Evolutionary conservation across 1,140 invertebrate species (phyloP).

Genomic region (Nasonia giraulti): DNA sequence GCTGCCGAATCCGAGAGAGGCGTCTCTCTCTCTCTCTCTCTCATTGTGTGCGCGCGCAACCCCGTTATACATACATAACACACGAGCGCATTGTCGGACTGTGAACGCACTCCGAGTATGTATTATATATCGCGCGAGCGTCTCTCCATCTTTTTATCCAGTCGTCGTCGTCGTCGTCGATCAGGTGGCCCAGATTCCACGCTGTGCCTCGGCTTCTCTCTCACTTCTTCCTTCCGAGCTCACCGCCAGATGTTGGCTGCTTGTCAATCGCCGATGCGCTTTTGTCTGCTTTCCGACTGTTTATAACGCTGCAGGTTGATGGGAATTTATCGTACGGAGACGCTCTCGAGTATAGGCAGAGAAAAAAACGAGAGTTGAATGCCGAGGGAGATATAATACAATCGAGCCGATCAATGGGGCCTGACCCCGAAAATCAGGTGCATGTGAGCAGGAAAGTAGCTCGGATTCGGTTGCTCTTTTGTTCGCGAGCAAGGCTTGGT

Average conservation of each 20-base stretch:
- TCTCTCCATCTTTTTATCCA: not conserved
- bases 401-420: not conserved
- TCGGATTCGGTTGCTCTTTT: not conserved
- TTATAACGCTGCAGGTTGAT: not conserved
- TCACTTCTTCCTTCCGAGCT: not conserved
- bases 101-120: too few species aligned
- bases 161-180: conserved; percentile 8
- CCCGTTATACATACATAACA: conserved; percentile 33
- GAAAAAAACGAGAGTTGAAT: not conserved
- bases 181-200: conserved; percentile 47
- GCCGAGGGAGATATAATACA: not conserved
- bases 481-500: not conserved
- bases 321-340: not conserved
- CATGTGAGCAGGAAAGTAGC: not conserved
- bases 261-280: not conserved
- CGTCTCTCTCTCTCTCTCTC: not conserved
- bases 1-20: conserved; percentile 35
- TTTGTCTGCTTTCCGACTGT: not conserved
- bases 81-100: conserved; percentile 9
- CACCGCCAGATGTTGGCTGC: not conserved
- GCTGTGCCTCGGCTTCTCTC: not conserved
- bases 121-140: not conserved
- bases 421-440: conserved; percentile 6
- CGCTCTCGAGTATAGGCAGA: not conserved
- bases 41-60: conserved; percentile 14